phyloP scores from a whole-genome alignment of 2,797 vertebrate genomes.

The Premnoplex brunnescens region DNA sequence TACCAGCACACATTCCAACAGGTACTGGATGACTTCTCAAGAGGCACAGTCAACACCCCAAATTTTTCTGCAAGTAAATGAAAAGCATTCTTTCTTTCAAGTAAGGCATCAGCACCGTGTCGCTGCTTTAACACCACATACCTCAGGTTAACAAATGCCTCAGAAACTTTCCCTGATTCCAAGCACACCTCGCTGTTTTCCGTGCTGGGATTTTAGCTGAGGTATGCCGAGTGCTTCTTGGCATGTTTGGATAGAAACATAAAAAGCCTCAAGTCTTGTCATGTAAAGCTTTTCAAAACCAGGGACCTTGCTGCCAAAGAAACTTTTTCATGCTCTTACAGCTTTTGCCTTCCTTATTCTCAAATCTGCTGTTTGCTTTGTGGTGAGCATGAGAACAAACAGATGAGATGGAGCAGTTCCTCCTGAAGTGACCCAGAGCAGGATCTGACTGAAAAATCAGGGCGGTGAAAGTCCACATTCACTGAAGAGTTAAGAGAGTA shows the following conservation, averaged over 20 bases:
- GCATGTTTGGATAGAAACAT: slow-evolving; percentile 6
- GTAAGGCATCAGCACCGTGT: not conserved
- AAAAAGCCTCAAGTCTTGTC: slow-evolving; percentile 29
- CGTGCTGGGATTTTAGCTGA: not conserved
- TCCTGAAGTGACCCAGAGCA: not conserved
- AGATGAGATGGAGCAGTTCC: not conserved
- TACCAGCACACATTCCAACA: not conserved
- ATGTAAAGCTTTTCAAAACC: slow-evolving; percentile 32
- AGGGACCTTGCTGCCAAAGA: not conserved
- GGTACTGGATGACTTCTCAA: not conserved
- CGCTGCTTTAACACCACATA: not conserved
- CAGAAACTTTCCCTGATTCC: not conserved
- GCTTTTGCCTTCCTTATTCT: not conserved
- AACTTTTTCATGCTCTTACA: not conserved
- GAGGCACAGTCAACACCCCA: not conserved
- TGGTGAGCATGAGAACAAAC: not conserved
- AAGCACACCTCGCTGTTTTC: not conserved
- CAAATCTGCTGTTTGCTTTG: not conserved
- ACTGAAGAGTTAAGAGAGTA: not conserved
- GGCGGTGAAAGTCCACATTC: not conserved
- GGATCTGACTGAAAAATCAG: not conserved
- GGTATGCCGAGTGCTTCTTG: not conserved
- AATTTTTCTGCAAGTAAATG: not conserved
- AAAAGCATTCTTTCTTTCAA: slow-evolving; percentile 16
- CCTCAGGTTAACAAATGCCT: not conserved